phyloP scores from a whole-genome alignment of 2,888 invertebrate genomes.

The Arctia plantaginis region DNA sequence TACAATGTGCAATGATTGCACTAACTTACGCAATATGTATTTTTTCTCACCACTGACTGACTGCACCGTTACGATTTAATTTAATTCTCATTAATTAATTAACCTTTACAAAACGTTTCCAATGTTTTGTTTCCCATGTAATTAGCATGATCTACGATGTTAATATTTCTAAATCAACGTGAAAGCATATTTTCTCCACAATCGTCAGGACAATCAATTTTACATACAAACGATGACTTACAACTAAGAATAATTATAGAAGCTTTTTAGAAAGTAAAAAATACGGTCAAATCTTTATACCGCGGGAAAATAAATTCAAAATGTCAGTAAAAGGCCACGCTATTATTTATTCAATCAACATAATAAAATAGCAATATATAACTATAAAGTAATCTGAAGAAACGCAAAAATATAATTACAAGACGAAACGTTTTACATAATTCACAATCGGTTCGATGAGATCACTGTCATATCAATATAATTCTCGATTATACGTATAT shows the following conservation, averaged over 20 bases:
- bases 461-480: slow-evolving; percentile 62
- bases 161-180: slow-evolving; percentile 28
- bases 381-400: slow-evolving; percentile 47
- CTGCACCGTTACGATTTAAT: slow-evolving; percentile 6
- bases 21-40: neutral
- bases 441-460: slow-evolving; percentile 54
- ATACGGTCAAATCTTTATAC: slow-evolving; percentile 21
- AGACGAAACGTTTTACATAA: slow-evolving; percentile 53
- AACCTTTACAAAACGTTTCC: slow-evolving; percentile 12
- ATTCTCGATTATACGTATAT: slow-evolving; percentile 56
- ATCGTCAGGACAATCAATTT: slow-evolving; percentile 46
- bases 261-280: slow-evolving; percentile 44
- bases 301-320: slow-evolving; percentile 22
- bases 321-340: slow-evolving; percentile 40
- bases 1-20: neutral
- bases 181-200: slow-evolving; percentile 37
- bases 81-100: slow-evolving; percentile 19
- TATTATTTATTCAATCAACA: slow-evolving; percentile 52
- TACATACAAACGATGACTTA: slow-evolving; percentile 33
- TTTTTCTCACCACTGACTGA: neutral
- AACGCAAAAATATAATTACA: slow-evolving; percentile 50
- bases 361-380: slow-evolving; percentile 47
- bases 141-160: slow-evolving; percentile 20
- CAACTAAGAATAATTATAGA: slow-evolving; percentile 26
- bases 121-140: slow-evolving; percentile 39